Evolutionary conservation across 2,888 invertebrate species (phyloP), one percentile per base, ranked within the genome.

Genomic region (Coronaproctus castanopsis): DNA sequence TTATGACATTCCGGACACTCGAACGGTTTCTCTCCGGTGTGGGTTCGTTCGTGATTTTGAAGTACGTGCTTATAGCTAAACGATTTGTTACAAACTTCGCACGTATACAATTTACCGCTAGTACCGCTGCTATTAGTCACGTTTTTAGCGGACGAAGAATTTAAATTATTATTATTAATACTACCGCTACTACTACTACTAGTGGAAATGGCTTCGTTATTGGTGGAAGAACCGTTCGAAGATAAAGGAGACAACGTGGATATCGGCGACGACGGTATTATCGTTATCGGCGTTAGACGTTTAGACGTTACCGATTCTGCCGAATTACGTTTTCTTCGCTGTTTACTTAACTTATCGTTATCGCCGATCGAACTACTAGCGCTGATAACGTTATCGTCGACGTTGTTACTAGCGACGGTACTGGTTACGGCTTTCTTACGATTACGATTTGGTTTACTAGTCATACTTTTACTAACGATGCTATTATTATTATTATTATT

Each of bases 21-120:
- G 74, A 91, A 92, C 0, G 92, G 92, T 68, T 92, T 92, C 70
- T 92, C 92, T 0, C 92, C 92, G 0, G 92, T 92, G 71, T 92
- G 92, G 0, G 92, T 93, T 66, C 92, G 80, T 69, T 91, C 91
- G 73, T 92, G 92, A 70, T 92, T 92, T 73, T 92, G 91, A 56
- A 92, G 76, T 21, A 92, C 92, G 73, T 92, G 92, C 69, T 92
- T 92, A 76, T 92, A 92, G 55, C 91, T 91, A 69, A 92, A 92
- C 14, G 86, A 86, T 65, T 90, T 80, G 62, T 84, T 83, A 75
- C 92, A 92, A 54, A 87, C 80, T 58, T 83, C 83, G 72, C 92
- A 93, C 22, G 86, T 87, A 74, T 92, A 92, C 61, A 85, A 83
- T 70, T 59, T 59, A 23, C 51, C 51, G 8, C 14, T 36, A 36